Evolutionary conservation across 2,888 invertebrate species (phyloP).

Genomic region (Macrophya annulata): DNA sequence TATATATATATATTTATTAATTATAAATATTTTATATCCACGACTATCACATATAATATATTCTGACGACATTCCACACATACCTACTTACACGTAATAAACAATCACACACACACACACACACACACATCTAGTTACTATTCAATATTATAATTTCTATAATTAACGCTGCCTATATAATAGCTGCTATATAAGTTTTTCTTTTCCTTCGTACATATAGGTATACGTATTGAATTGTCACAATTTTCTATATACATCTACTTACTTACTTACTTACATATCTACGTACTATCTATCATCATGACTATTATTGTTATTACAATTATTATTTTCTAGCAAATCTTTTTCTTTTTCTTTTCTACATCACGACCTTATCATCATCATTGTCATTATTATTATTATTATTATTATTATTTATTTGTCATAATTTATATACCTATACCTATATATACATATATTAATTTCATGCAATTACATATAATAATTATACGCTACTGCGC

Average conservation of each 20-base stretch:
- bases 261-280: not conserved
- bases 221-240: slow-evolving; percentile 8
- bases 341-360: not conserved
- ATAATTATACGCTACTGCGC: not conserved
- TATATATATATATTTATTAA: not conserved
- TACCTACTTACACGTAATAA: not conserved
- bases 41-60: slow-evolving; percentile 14
- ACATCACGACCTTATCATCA: slow-evolving; percentile 18
- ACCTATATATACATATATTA: too few species aligned
- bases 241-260: slow-evolving; percentile 17
- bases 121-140: not conserved
- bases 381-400: slow-evolving; percentile 19
- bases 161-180: slow-evolving; percentile 1
- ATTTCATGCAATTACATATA: not conserved
- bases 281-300: not conserved
- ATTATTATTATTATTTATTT: not conserved
- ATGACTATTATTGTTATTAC: slow-evolving; percentile 13
- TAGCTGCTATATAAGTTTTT: not conserved
- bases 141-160: slow-evolving; percentile 4
- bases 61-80: slow-evolving; percentile 3
- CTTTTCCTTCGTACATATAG: not conserved
- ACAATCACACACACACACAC: not conserved
- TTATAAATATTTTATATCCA: slow-evolving; percentile 7
- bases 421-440: not conserved
- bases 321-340: slow-evolving; percentile 29